These are phyloP conservation scores for Chaetura pelagica DNA, from an alignment of 2,113 vertebrate genomes.

Conservation along the genomic window DNA sequence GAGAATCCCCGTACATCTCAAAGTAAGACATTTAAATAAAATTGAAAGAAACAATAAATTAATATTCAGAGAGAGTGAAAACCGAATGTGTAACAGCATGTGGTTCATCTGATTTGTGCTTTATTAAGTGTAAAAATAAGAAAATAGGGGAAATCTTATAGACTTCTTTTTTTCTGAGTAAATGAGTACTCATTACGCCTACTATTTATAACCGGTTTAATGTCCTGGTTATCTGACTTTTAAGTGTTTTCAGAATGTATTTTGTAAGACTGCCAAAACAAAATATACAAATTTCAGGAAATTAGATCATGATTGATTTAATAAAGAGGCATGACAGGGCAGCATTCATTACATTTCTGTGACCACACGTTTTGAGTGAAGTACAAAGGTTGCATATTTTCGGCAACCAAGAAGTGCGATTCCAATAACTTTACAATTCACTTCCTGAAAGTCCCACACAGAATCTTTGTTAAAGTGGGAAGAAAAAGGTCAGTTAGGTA, in stretches of 20 bases:
- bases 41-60: not conserved
- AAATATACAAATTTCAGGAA: conserved; percentile 34
- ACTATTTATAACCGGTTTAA: not conserved
- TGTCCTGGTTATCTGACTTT: not conserved
- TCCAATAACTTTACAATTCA: not conserved
- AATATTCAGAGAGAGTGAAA: not conserved
- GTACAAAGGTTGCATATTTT: conserved; percentile 5
- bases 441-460: not conserved
- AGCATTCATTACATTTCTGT: conserved; percentile 1
- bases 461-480: not conserved
- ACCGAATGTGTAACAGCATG: not conserved
- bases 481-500: not conserved
- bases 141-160: not conserved
- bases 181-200: not conserved
- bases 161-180: not conserved
- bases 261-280: conserved; percentile 31
- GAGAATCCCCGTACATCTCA: not conserved
- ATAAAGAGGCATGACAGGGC: conserved; percentile 40
- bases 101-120: not conserved
- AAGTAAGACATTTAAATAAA: not conserved
- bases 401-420: not conserved
- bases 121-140: not conserved
- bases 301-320: conserved; percentile 66
- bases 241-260: not conserved
- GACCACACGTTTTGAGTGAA: not conserved